Conservation (phyloP, 35 echinoderm and acorn worm species). For the Ophioderma brevispina region DNA sequence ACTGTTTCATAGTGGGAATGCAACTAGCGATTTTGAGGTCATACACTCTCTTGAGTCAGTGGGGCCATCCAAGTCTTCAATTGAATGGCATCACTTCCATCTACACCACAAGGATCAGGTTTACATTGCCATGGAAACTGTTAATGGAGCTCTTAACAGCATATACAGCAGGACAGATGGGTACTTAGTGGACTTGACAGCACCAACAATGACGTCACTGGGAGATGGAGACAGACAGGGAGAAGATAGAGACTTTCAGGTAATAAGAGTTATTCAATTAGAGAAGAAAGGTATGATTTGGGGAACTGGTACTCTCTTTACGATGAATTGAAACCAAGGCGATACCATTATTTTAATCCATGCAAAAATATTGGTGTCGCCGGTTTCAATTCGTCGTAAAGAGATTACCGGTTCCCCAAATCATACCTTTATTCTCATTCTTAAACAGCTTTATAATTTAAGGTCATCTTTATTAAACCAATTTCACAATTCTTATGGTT, state of each 20-base stretch:
- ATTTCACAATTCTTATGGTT: too few species aligned
- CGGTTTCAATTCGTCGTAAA: too few species aligned
- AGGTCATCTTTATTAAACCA: too few species aligned
- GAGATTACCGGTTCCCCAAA: too few species aligned
- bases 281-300: too few species aligned
- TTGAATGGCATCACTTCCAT: constrained; percentile 67
- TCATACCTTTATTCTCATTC: too few species aligned
- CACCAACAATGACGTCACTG: constrained; percentile 14
- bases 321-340: too few species aligned
- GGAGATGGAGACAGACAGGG: constrained; percentile 38
- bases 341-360: too few species aligned
- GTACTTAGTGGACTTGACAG: constrained; percentile 31
- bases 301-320: too few species aligned
- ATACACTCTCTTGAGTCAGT: constrained; percentile 51
- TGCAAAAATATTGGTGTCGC: too few species aligned
- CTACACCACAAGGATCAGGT: constrained; percentile 54
- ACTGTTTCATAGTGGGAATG: neutral
- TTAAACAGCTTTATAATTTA: too few species aligned
- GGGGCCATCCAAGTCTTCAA: neutral
- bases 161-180: constrained; percentile 22
- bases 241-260: constrained; percentile 34
- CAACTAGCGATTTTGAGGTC: neutral
- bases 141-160: constrained; percentile 32
- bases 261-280: too few species aligned
- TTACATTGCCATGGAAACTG: constrained; percentile 12